Evolutionary conservation across 2,113 vertebrate species (phyloP), one percentile per base, ranked within the genome.

Genomic region (Hippocampus abdominalis): DNA sequence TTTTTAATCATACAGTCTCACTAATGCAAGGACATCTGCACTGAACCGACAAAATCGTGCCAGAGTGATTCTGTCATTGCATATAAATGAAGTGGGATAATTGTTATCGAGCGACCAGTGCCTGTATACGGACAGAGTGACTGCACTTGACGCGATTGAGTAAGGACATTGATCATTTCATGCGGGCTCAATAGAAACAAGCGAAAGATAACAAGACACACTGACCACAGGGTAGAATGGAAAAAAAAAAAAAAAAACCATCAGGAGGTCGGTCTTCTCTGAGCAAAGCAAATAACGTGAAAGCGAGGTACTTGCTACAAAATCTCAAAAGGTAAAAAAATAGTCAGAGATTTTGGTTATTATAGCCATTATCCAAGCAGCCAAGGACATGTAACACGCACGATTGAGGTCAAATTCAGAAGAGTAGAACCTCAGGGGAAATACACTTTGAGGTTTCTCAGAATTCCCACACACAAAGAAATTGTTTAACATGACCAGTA

Each of bases 111-210:
- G 76, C 64, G 57, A 1, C 15, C 7, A 77, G 36, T 16, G 29
- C 60, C 60, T 39, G 18, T 57, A 56, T 23, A 32, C 0, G 4
- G 61, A 71, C n/a, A 70, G 64, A 77, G 9, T 64, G 60, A 66
- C 65, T 75, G 25, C 29, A 51, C 66, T 62, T 23, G 69, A 71
- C 71, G 66, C 68, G 66, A 72, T 74, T 68, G 48, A 70, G 63
- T 76, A 36, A 66, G 40, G 49, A 53, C 76, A 85, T 84, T 40
- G 76, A 88, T 80, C 61, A 27, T 39, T 20, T 64, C 68, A 64
- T 61, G 51, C 42, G 36, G 54, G 32, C 59, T 70, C 72, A 49
- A 42, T 56, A 64, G 59, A 83, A 81, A 60, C 48, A 76, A 69
- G 42, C 48, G 57, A 27, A 61, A 68, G 71, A 75, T 73, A 80